Evolutionary conservation across 2,113 vertebrate species (phyloP), one percentile per base, ranked within the genome.

Genomic region (Ctenomys sociabilis): DNA sequence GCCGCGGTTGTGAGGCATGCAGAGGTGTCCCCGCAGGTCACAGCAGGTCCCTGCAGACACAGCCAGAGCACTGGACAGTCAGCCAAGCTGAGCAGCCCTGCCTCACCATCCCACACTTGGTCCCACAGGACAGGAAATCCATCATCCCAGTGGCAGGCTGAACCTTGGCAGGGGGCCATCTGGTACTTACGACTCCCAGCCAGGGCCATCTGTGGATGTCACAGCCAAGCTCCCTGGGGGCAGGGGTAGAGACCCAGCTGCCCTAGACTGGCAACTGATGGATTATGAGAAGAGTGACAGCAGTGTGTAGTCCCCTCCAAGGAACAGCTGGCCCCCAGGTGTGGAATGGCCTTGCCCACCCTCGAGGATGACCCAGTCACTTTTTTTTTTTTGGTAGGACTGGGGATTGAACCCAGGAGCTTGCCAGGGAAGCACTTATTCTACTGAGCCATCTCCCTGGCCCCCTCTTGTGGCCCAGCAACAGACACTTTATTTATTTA

Each of bases 1-100:
- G 93, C 99, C 99, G 19, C 99, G 98, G 95, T 99, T 99, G 98
- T 99, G 99, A 45, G 98, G 98, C 89, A 98, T 98, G 96, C 99
- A 99, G 97, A 99, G 98, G 26, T 99, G 99, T 49, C 99, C 99
- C 70, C 99, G 98, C 96, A 99, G 97, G 97, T 99, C 99, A 43
- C 99, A 99, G 97, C 99, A 99, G 19, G 98, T 99, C 70, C 99
- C 99, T 99, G 97, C 32, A 14, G 89, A 95, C 63, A 92, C 21
- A 96, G 90, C 61, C 40, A 64, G 66, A 9, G 35, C 32, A 11
- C 0, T 8, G 28, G 4, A 0, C 0, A 5, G 61, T 93, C 75
- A 45, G 68, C 72, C 19, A 30, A 26, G 87, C 94, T 3, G 59
- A 16, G 84, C 16, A 0, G 24, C 5, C 89, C 88, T 63, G 5